Percentiles rank a stretch among this genome's conserved stretches.
Evolutionary conservation across 2,888 invertebrate species (phyloP).

Genomic region (Drosophila emarginata): DNA sequence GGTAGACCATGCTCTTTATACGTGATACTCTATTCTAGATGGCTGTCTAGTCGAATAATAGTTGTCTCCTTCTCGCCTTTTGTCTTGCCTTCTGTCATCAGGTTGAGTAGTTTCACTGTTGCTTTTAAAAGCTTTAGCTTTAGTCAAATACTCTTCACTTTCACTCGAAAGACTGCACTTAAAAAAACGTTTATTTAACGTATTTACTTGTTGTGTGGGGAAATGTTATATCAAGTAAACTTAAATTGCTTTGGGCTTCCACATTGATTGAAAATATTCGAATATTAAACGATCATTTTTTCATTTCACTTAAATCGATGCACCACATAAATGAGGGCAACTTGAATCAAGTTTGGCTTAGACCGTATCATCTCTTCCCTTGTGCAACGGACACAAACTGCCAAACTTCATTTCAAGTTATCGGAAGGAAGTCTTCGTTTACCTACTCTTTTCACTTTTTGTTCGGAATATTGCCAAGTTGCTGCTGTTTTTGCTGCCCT

Average conservation of each 20-base stretch:
- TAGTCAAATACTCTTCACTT: slow-evolving; percentile 34
- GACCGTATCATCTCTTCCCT: slow-evolving; percentile 39
- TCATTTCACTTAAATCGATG: background rate
- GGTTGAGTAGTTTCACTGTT: slow-evolving; percentile 40
- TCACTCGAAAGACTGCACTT: slow-evolving; percentile 28
- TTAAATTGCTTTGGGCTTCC: background rate
- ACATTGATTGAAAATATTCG: background rate
- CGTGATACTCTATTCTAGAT: slow-evolving; percentile 47
- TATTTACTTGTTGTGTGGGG: background rate
- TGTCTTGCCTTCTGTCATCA: slow-evolving; percentile 27
- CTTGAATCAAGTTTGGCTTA: slow-evolving; percentile 16
- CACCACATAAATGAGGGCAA: background rate
- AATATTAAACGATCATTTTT: background rate
- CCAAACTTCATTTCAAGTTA: slow-evolving; percentile 9
- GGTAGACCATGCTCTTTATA: slow-evolving; percentile 33
- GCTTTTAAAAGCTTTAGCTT: slow-evolving; percentile 53
- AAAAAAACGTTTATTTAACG: slow-evolving; percentile 23
- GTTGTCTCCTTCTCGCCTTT: slow-evolving; percentile 27
- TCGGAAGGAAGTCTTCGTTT: slow-evolving; percentile 10
- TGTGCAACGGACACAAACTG: slow-evolving; percentile 16
- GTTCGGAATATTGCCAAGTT: background rate
- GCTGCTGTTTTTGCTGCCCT: background rate
- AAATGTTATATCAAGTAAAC: background rate
- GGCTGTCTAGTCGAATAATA: slow-evolving; percentile 47
- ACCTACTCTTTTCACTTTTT: background rate